Evolutionary conservation across 2,888 invertebrate species (phyloP).

Genomic region (Drosophila lacicola): DNA sequence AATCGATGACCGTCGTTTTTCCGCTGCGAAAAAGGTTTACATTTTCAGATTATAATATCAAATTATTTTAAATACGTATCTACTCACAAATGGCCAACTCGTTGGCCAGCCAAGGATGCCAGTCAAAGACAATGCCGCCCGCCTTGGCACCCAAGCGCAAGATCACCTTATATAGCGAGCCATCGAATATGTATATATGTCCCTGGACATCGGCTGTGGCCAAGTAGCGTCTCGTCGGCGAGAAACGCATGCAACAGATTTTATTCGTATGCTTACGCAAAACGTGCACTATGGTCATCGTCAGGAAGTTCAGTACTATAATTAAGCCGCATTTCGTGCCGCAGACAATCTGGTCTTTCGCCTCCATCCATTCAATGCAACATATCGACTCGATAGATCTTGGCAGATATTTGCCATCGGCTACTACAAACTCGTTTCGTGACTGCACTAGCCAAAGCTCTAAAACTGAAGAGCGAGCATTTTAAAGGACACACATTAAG

Average conservation of each 20-base stretch:
- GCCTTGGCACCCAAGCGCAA: conserved; percentile 63
- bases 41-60: too few relatives aligned
- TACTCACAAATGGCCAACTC: conserved; percentile 83
- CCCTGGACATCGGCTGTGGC: conserved; percentile 80
- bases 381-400: conserved; percentile 56
- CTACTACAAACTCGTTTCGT: conserved; percentile 67
- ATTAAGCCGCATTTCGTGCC: conserved; percentile 79
- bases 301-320: conserved; percentile 61
- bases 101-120: conserved; percentile 86
- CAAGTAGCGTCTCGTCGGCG: conserved; percentile 79
- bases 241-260: conserved; percentile 78
- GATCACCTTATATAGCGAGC: conserved; percentile 61
- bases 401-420: conserved; percentile 71
- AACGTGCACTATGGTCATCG: conserved; percentile 50
- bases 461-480: conserved; percentile 63
- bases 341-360: conserved; percentile 74
- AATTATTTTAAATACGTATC: too few relatives aligned
- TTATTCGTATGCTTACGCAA: conserved; percentile 63
- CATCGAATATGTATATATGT: conserved; percentile 75
- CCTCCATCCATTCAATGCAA: conserved; percentile 81
- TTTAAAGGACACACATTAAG: neutral
- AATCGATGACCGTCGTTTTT: conserved; percentile 79
- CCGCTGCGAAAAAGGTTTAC: conserved; percentile 66
- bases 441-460: conserved; percentile 79
- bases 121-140: conserved; percentile 80